Evolutionary conservation across 1,140 invertebrate species (phyloP).

Genomic region (Drosophila erecta): DNA sequence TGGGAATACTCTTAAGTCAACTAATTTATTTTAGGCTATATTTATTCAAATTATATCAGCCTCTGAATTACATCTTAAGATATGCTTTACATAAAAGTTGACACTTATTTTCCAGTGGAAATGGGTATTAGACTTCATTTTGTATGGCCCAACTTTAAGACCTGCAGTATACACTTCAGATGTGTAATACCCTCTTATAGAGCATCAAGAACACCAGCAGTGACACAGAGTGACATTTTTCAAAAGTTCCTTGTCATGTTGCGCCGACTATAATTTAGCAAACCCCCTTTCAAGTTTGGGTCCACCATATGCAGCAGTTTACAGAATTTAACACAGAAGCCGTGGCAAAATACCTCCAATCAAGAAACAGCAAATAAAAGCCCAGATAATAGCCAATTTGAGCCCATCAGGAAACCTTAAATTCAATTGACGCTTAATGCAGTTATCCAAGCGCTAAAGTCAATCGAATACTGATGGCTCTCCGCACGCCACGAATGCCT

Average conservation of each 20-base stretch:
- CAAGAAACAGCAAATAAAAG: no score
- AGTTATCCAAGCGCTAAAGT: constrained; percentile 35
- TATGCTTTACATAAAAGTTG: no score
- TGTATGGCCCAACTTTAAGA: no score
- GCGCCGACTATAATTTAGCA: constrained; percentile 2
- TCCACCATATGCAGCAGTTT: not conserved
- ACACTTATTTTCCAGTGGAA: no score
- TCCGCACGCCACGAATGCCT: constrained; percentile 47
- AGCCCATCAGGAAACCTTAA: constrained; percentile 12
- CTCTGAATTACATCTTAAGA: no score
- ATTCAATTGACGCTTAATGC: constrained; percentile 37
- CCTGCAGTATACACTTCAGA: not conserved
- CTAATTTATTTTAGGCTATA: no score
- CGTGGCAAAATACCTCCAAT: not conserved
- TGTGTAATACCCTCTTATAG: not conserved
- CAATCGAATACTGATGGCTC: constrained; percentile 24
- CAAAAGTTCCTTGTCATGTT: not conserved
- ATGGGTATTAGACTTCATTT: no score
- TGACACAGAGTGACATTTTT: not conserved
- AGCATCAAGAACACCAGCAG: not conserved
- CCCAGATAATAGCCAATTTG: constrained; percentile 7
- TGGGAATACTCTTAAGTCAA: not conserved
- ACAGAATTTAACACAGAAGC: not conserved
- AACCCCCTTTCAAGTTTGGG: not conserved
- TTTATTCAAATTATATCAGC: no score